Evolutionary conservation across 2,888 invertebrate species (phyloP), one percentile per base, ranked within the genome.

Genomic region (Epinotia demarniana): DNA sequence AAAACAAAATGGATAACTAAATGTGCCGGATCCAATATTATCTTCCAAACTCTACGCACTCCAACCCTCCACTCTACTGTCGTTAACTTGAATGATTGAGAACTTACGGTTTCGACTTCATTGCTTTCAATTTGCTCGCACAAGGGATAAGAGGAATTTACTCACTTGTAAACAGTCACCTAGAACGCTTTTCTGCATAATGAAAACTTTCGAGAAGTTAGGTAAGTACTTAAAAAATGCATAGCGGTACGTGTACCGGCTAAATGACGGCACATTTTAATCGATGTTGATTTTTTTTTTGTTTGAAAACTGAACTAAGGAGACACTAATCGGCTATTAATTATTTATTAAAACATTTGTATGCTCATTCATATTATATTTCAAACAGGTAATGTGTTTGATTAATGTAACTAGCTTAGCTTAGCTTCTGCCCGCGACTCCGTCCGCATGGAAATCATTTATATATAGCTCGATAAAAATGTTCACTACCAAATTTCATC

Each of bases 61-160:
- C 79, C 80, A 79, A 85, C 90, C 90, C 90, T 89, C 89, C 85
- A 85, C 89, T 83, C 85, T 84, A 86, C 89, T 88, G 90, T 92
- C 92, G 92, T 92, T 93, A 92, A 92, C 86, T 90, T 89, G 92
- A 92, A 93, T 92, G 92, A 93, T 93, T 92, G 92, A 92, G 92
- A 92, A 91, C 92, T 91, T 91, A 91, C 91, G 92, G 90, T 92
- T 92, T 92, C 91, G 87, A 91, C 92, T 91, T 93, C 92, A 92
- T 91, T 92, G 92, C 91, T 90, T 92, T 89, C 92, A 92, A 93
- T 92, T 92, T 92, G 90, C 91, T 86, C 83, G 79, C 71, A 85
- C 90, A 85, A 89, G 90, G 74, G 60, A 75, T 53, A 60, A 71
- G 71, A 75, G 71, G 71, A 66, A 72, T 83, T 60, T 64, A 18